Evolutionary conservation across 2,113 vertebrate species (phyloP).

Genomic region (Patagioenas fasciata): DNA sequence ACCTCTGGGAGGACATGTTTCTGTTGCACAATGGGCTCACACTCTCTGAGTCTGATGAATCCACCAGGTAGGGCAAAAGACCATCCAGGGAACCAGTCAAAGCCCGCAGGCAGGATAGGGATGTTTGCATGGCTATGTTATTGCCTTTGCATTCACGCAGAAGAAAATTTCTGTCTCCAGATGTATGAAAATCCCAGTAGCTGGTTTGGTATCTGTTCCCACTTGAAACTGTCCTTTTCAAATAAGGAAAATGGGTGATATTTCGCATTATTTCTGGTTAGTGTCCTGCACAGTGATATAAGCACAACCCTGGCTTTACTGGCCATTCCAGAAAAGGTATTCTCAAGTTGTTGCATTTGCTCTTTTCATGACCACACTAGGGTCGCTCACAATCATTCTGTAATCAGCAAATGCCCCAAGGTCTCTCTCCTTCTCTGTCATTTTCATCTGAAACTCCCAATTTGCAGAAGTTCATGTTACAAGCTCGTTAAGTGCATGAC

Average conservation of each 20-base stretch:
- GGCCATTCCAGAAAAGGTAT: background rate
- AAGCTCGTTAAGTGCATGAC: conserved; percentile 48
- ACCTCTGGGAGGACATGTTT: background rate
- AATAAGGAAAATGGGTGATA: background rate
- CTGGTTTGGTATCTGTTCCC: background rate
- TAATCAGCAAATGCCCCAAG: background rate
- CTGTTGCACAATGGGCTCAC: background rate
- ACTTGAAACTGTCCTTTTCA: background rate
- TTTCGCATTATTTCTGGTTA: background rate
- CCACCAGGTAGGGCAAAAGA: background rate
- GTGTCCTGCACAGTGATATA: background rate
- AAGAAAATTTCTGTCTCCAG: background rate
- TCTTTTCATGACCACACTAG: background rate
- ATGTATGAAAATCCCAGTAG: background rate
- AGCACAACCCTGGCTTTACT: background rate
- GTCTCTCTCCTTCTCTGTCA: background rate
- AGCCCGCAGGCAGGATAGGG: fast-evolving
- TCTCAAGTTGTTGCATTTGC: background rate
- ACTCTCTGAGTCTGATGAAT: background rate
- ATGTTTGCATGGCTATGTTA: background rate
- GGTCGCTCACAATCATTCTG: background rate
- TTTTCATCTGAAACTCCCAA: conserved; percentile 44
- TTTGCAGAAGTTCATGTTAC: conserved; percentile 49
- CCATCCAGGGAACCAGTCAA: background rate
- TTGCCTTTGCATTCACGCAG: background rate